A percentile compares a stretch with the other conserved stretches of the same genome.
Conservation (phyloP, 2,888 invertebrate species). For the Ramazzottius varieornatus region DNA sequence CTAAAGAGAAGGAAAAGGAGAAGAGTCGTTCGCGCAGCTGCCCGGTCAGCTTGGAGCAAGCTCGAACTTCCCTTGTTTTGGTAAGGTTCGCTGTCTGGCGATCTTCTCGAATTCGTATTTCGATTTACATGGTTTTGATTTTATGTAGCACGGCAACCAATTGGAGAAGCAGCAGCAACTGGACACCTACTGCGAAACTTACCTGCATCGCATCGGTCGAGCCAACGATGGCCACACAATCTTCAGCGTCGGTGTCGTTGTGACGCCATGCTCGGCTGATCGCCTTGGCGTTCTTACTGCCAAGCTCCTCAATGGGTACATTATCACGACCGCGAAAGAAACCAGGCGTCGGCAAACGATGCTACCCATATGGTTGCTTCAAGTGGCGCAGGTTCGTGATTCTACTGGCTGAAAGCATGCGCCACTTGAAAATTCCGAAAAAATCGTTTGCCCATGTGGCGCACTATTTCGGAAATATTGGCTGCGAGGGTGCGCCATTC, state of each 20-base stretch:
- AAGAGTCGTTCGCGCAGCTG: neutral
- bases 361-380: too few relatives aligned
- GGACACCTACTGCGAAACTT: conserved; percentile 2
- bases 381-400: too few relatives aligned
- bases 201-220: neutral
- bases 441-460: too few relatives aligned
- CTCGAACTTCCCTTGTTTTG: neutral
- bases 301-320: neutral
- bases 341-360: too few relatives aligned
- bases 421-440: too few relatives aligned
- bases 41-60: neutral
- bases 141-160: neutral
- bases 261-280: neutral
- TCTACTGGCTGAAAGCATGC: too few relatives aligned
- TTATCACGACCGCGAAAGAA: neutral
- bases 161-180: neutral
- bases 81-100: neutral
- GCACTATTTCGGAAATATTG: too few relatives aligned
- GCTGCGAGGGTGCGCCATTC: too few relatives aligned
- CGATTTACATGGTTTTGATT: neutral
- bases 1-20: neutral
- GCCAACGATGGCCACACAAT: neutral
- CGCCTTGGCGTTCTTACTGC: neutral
- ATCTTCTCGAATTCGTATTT: neutral
- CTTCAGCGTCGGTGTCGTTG: neutral